Percentiles rank a stretch among this genome's conserved stretches.
phyloP scores from a whole-genome alignment of 2,113 vertebrate species.

The Cercocebus atys region DNA sequence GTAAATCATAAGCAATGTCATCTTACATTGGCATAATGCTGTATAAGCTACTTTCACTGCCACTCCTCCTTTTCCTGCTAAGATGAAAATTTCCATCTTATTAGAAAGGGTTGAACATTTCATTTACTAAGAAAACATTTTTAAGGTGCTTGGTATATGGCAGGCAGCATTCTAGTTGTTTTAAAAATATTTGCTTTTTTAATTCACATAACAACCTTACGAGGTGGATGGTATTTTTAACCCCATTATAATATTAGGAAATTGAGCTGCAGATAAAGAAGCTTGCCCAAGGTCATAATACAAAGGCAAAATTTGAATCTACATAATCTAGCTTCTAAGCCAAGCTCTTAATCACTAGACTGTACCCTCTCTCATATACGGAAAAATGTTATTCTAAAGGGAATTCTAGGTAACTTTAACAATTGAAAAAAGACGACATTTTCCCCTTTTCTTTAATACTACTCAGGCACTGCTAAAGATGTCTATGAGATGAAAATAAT shows the following conservation, averaged over 20 bases:
- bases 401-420: background rate
- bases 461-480: background rate
- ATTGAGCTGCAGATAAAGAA: background rate
- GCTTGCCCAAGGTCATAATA: background rate
- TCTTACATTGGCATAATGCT: background rate
- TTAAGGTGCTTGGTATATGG: background rate
- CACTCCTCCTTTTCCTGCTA: background rate
- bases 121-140: conserved; percentile 3
- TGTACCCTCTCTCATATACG: background rate
- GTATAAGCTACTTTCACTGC: background rate
- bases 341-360: background rate
- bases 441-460: background rate
- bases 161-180: background rate
- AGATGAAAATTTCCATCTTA: background rate
- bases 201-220: background rate
- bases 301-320: background rate
- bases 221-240: background rate
- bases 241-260: background rate
- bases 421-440: background rate
- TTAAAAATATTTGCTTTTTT: conserved; percentile 17
- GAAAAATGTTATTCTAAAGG: background rate
- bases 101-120: background rate
- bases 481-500: background rate
- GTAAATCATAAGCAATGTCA: background rate
- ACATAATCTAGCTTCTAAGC: background rate